phyloP scores from a whole-genome alignment of 2,888 invertebrate genomes.

The Hydroisotoma schaefferi region DNA sequence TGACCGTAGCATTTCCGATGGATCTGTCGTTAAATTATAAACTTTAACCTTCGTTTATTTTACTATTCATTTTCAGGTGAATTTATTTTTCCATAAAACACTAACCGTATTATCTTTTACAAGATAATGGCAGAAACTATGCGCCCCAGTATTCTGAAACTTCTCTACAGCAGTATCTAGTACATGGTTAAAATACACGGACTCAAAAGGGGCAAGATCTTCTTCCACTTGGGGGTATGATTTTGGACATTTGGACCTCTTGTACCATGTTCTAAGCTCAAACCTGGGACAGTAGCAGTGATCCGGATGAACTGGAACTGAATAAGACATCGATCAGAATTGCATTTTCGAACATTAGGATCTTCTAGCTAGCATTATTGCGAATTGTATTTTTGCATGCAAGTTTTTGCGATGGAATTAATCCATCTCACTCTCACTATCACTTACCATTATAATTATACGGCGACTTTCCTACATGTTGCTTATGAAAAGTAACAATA shows the following conservation, averaged over 20 bases:
- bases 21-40: slow-evolving; percentile 56
- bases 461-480: slow-evolving; percentile 64
- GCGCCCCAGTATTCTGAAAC: slow-evolving; percentile 73
- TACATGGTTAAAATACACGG: slow-evolving; percentile 67
- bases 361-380: background rate
- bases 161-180: slow-evolving; percentile 64
- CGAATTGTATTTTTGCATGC: background rate
- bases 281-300: slow-evolving; percentile 76
- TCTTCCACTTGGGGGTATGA: slow-evolving; percentile 65
- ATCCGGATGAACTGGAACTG: slow-evolving; percentile 71
- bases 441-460: slow-evolving; percentile 61
- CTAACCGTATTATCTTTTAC: slow-evolving; percentile 65
- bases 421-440: slow-evolving; percentile 6
- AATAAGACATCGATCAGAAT: slow-evolving; percentile 44
- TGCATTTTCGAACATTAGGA: background rate
- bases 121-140: slow-evolving; percentile 86
- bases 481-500: slow-evolving; percentile 62
- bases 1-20: slow-evolving; percentile 88
- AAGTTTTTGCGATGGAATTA: slow-evolving; percentile 16
- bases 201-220: slow-evolving; percentile 67
- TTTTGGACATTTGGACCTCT: slow-evolving; percentile 59
- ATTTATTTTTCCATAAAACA: background rate
- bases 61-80: background rate
- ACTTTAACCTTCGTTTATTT: background rate
- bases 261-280: slow-evolving; percentile 63